Conservation (phyloP, 2,888 invertebrate genomes). For the Caenorhabditis afra region DNA sequence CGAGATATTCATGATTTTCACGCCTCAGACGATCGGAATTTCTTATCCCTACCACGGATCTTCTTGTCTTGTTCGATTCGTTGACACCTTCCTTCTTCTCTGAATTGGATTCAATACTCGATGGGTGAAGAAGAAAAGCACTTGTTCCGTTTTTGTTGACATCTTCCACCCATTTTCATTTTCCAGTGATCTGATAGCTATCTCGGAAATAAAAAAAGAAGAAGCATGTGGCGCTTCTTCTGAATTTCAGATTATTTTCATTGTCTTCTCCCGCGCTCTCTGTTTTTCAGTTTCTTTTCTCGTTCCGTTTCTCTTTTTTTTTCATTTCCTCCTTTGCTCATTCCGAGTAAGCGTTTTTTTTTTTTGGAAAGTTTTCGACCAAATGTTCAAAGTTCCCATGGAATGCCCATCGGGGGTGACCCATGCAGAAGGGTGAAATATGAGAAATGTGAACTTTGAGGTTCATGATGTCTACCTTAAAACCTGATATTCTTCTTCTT, state of each 20-base stretch:
- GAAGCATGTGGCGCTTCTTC: not conserved
- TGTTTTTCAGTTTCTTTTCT: conserved; percentile 20
- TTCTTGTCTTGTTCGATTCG: conserved; percentile 34
- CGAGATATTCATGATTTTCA: not conserved
- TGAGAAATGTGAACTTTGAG: not conserved
- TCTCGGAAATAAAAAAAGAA: no score
- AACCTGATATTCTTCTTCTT: no score
- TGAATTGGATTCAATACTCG: no score
- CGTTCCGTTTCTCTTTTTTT: not conserved
- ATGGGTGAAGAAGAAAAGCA: conserved; percentile 21
- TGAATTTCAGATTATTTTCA: conserved; percentile 51
- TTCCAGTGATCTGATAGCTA: conserved; percentile 42
- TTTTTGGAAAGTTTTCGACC: no score
- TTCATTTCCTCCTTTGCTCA: not conserved
- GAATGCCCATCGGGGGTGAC: not conserved
- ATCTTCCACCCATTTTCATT: conserved; percentile 2
- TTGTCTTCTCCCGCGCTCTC: not conserved
- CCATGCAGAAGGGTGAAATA: not conserved
- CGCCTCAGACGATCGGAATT: conserved; percentile 20
- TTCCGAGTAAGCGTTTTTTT: not conserved
- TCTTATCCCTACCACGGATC: conserved; percentile 43
- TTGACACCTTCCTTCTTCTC: conserved; percentile 47
- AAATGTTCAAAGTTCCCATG: no score
- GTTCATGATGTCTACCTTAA: no score
- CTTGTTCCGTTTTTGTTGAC: conserved; percentile 45